A percentile compares a stretch with the other conserved stretches of the same genome.
phyloP scores from a whole-genome alignment of 53 echinoderm and acorn worm species.

The Echinometra lucunter region DNA sequence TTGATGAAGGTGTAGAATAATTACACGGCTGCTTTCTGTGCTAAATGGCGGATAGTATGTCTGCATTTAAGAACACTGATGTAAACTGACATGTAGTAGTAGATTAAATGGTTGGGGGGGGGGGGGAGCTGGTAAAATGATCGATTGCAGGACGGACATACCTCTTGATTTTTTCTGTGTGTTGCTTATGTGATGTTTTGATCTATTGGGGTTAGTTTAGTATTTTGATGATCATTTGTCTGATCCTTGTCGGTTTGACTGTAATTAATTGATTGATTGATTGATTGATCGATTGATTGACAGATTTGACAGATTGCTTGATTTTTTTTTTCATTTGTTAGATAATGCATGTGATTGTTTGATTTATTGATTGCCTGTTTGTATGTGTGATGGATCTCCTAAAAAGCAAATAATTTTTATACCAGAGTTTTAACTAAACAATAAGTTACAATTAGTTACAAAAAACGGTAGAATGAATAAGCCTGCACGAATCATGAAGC shows the following conservation, averaged over 20 bases:
- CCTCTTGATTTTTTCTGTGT: neutral
- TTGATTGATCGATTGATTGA: neutral
- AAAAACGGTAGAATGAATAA: neutral
- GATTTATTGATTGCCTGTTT: neutral
- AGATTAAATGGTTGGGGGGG: too few relatives aligned
- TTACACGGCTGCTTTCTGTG: neutral
- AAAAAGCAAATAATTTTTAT: neutral
- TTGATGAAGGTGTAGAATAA: neutral
- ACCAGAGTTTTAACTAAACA: neutral
- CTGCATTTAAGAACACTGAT: neutral
- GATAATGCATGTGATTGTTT: neutral
- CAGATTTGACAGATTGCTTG: neutral
- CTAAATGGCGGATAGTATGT: neutral
- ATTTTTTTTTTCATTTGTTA: too few relatives aligned
- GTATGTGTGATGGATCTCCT: neutral
- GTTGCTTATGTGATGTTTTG: neutral
- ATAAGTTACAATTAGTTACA: neutral
- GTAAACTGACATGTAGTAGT: neutral
- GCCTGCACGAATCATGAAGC: neutral
- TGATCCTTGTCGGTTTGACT: too few relatives aligned
- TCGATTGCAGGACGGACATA: neutral
- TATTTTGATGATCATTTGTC: neutral
- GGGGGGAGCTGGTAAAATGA: neutral
- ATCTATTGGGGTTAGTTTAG: neutral
- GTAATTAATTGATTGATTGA: neutral